A percentile compares a stretch with the other conserved stretches of the same genome.
phyloP scores from a whole-genome alignment of 53 echinoderm and acorn worm species.

The Patiria pectinifera region DNA sequence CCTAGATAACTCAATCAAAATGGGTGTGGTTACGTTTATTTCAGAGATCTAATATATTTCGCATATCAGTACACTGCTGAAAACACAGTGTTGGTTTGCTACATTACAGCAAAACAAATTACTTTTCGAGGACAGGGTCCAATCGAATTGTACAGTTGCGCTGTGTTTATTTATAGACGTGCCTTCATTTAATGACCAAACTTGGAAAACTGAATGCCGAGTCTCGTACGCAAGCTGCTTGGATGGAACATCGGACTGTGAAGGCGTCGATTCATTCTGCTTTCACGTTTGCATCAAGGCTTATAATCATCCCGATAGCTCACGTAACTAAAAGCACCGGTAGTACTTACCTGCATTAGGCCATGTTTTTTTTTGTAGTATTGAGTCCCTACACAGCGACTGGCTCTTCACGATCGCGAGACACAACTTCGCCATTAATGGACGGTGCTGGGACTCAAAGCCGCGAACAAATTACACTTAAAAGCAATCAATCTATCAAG shows the following conservation, averaged over 20 bases:
- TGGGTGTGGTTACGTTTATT: too few relatives aligned
- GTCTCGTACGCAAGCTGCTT: neutral
- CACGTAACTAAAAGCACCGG: neutral
- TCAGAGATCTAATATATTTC: too few relatives aligned
- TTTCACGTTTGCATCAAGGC: neutral
- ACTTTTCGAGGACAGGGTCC: too few relatives aligned
- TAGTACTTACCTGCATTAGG: neutral
- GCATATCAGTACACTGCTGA: too few relatives aligned
- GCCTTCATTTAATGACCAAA: neutral
- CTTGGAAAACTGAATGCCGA: too few relatives aligned
- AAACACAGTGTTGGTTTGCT: too few relatives aligned
- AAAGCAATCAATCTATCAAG: conserved; percentile 2
- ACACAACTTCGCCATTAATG: conserved; percentile 22
- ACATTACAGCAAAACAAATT: too few relatives aligned
- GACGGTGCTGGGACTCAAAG: neutral
- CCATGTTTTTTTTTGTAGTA: neutral
- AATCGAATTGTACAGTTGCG: too few relatives aligned
- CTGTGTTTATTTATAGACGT: neutral
- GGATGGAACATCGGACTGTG: neutral
- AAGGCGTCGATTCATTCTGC: neutral
- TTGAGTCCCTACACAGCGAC: neutral
- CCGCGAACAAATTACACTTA: conserved; percentile 24
- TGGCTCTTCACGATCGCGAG: neutral
- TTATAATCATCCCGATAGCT: neutral
- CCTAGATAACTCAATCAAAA: too few relatives aligned